Evolutionary conservation across 1,140 invertebrate species (phyloP).

Genomic region (Drosophila saltans): DNA sequence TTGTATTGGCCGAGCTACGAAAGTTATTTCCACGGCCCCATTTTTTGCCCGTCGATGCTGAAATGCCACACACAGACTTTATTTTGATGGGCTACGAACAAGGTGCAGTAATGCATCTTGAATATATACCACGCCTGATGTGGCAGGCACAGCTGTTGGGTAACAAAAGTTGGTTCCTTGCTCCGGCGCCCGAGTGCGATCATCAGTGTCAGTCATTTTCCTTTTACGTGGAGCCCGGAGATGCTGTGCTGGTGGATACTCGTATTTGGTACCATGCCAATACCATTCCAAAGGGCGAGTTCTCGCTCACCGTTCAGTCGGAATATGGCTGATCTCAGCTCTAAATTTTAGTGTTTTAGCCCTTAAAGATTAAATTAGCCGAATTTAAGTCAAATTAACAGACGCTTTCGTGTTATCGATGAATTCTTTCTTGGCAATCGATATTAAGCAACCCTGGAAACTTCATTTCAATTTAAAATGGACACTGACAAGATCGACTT

Average conservation of each 20-base stretch:
- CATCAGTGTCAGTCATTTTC: conserved; percentile 88
- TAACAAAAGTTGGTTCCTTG: conserved; percentile 92
- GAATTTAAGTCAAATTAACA: background rate
- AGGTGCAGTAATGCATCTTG: conserved; percentile 96
- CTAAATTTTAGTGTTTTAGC: background rate
- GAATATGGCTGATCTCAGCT: conserved; percentile 90
- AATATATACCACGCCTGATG: conserved; percentile 95
- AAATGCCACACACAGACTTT: conserved; percentile 95
- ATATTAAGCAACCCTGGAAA: background rate
- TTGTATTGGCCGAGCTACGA: conserved; percentile 89
- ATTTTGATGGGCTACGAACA: conserved; percentile 96
- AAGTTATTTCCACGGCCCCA: conserved; percentile 91
- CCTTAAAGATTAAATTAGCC: background rate
- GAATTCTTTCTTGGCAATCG: background rate
- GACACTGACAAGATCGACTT: conserved; percentile 40
- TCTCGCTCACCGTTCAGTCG: conserved; percentile 95
- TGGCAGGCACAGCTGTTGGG: conserved; percentile 97
- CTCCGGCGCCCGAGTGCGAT: conserved; percentile 95
- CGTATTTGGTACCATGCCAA: conserved; percentile 97
- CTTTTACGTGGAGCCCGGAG: conserved; percentile 92
- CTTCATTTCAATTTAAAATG: conserved; percentile 37
- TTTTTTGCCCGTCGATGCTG: conserved; percentile 94
- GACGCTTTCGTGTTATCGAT: conserved; percentile 8
- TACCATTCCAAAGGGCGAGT: conserved; percentile 90
- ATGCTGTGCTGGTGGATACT: conserved; percentile 94